Conservation (phyloP, 2,888 invertebrate species). For the Tetragonisca angustula region DNA sequence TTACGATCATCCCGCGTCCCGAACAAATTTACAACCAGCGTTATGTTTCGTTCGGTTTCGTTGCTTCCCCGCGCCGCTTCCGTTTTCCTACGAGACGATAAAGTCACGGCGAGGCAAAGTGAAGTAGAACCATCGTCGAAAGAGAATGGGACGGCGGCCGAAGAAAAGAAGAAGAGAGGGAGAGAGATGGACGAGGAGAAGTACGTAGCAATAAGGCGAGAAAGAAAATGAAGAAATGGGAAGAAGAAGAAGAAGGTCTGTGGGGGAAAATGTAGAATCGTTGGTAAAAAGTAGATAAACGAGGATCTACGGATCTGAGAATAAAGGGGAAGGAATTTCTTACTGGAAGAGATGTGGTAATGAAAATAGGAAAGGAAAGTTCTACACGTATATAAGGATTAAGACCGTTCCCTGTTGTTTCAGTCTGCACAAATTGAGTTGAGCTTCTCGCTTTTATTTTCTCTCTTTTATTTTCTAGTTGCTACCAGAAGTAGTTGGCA, state of each 20-base stretch:
- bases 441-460: too few relatives aligned
- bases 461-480: too few relatives aligned
- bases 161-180: background rate
- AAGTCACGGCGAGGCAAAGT: conserved; percentile 28
- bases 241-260: conserved; percentile 2
- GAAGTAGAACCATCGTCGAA: background rate
- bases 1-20: conserved; percentile 18
- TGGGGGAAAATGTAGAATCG: background rate
- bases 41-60: conserved; percentile 33
- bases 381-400: too few relatives aligned
- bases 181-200: background rate
- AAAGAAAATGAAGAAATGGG: conserved; percentile 23
- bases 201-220: too few relatives aligned
- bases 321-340: background rate
- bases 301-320: background rate
- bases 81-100: conserved; percentile 21
- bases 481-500: too few relatives aligned
- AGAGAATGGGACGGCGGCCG: background rate
- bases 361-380: background rate
- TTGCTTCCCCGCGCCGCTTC: conserved; percentile 6
- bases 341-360: background rate
- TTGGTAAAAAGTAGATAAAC: background rate
- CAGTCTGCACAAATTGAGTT: too few relatives aligned
- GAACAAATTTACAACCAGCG: conserved; percentile 33
- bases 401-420: too few relatives aligned